Base-by-base conservation (phyloP, 2,113 vertebrate genomes). In the Megaceryle torquata region DNA sequence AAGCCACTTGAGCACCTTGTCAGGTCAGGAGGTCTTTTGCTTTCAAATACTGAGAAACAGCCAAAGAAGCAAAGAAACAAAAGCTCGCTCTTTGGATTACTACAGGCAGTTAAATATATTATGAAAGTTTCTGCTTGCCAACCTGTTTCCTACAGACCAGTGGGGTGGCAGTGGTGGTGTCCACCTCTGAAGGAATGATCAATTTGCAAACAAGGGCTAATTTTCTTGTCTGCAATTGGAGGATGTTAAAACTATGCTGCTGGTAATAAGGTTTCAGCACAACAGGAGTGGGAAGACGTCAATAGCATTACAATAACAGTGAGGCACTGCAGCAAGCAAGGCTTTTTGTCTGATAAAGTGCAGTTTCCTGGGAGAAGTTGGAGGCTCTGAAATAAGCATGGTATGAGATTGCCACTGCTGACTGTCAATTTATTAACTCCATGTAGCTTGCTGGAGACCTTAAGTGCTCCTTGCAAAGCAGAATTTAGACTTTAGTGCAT, bases 401-500 rank as follows among this genome's bases (percentile, higher is more conserved):
- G 69, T 89, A 86, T 81, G 82, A 93, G 90, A 90, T 79, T 96
- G 86, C 86, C n/a, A 33, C 61, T 78, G 68, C 64, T 90, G 60
- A 68, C 74, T 94, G 59, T 59, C 94, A 89, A 82, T 97, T 93
- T 95, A 94, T 96, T 97, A 91, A 96, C 86, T 97, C 67, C 20
- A 17, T 43, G 64, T 65, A 68, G 78, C 80, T 89, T 94, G 16
- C 74, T 91, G 71, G 83, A 95, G 89, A 96, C 25, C 53, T 82
- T 90, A 93, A 97, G 57, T 60, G 78, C 83, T 69, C 56, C 53
- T 92, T 88, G 82, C 68, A 91, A 91, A 78, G 54, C 63, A 93
- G 74, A 94, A 91, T 91, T 96, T 91, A 76, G 82, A 80, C 44
- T 96, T 91, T 92, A 97, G 46, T 92, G 89, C 50, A 72, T 92